Evolutionary conservation across 2,888 invertebrate species (phyloP), one percentile per base, ranked within the genome.

Genomic region (Hoplodrina blanda): DNA sequence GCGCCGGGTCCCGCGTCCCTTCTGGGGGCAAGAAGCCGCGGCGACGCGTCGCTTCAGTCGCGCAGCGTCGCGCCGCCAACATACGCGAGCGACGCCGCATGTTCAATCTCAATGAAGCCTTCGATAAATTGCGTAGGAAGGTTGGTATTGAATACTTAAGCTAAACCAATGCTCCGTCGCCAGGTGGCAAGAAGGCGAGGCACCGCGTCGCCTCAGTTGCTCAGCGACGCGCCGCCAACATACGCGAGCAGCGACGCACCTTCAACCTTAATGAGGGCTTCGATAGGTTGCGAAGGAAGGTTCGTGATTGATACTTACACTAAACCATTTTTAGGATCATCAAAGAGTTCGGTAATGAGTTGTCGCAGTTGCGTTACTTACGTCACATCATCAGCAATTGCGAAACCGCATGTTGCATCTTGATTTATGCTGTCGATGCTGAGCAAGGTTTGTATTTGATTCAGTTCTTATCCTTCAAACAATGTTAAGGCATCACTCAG

Each of bases 181-280:
- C 94, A 11, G 93, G 96, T 56, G 94, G 96, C 60, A 98, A 98
- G 91, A 99, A 99, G 91, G 97, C 98, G 5, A 96, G 99, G 10
- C 97, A 99, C 6, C 97, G 99, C 33, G 98, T 99, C 8, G 99
- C 99, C 0, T 98, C 99, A 0, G 97, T 99, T 86, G 98, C 98
- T 0, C 99, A 99, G 91, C 96, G 99, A 37, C 96, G 99, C 62
- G 99, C 99, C 0, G 99, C 99, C 37, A 99, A 99, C 93, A 98
- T 99, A 77, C 97, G 99, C 3, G 99, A 99, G 92, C 96, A 99
- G 61, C 96, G 99, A 25, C 96, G 99, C 77, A 99, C 99, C 99
- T 99, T 98, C 92, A 99, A 99, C 93, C 96, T 99, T 75, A 99
- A 99, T 91, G 99, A 99, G 78, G 99, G 99, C 1, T 99, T 99